phyloP scores from a whole-genome alignment of 2,797 vertebrate species.

The Lepilemur septentrionalis region DNA sequence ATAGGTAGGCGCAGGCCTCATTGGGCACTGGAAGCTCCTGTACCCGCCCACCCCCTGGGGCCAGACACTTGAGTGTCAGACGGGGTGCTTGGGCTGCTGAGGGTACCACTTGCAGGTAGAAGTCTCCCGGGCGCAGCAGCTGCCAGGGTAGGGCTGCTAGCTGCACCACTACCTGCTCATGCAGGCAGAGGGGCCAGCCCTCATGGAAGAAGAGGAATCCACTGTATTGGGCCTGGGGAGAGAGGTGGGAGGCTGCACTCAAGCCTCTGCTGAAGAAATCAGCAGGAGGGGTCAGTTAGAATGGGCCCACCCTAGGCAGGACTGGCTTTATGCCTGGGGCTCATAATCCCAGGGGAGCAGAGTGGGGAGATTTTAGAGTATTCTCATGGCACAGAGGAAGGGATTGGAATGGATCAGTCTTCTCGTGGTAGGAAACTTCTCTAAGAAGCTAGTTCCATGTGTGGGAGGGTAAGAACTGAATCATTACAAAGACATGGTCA shows the following conservation, averaged over 20 bases:
- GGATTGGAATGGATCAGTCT: neutral
- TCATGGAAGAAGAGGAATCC: constrained; percentile 95
- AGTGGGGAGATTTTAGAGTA: neutral
- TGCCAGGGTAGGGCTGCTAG: constrained; percentile 95
- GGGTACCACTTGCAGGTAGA: constrained; percentile 96
- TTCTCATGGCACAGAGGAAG: neutral
- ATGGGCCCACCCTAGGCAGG: neutral
- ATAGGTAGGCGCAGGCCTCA: constrained; percentile 92
- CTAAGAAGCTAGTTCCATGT: neutral
- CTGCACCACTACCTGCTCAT: constrained; percentile 93
- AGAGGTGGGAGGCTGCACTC: constrained; percentile 45
- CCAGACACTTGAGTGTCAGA: constrained; percentile 92
- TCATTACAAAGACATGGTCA: constrained; percentile 12
- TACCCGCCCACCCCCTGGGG: constrained; percentile 90
- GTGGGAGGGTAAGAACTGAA: constrained; percentile 26
- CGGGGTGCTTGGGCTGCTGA: constrained; percentile 92
- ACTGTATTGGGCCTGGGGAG: constrained; percentile 91
- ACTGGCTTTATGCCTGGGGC: neutral
- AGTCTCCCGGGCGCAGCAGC: constrained; percentile 92
- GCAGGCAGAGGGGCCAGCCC: constrained; percentile 94
- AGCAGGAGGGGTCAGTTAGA: neutral
- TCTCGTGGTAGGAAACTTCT: constrained; percentile 27
- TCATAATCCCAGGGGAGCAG: neutral
- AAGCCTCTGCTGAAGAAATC: constrained; percentile 22
- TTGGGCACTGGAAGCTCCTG: constrained; percentile 92